A percentile compares a stretch with the other conserved stretches of the same genome.
Conservation (phyloP, 2,888 invertebrate species). For the Nymphalis urticae region DNA sequence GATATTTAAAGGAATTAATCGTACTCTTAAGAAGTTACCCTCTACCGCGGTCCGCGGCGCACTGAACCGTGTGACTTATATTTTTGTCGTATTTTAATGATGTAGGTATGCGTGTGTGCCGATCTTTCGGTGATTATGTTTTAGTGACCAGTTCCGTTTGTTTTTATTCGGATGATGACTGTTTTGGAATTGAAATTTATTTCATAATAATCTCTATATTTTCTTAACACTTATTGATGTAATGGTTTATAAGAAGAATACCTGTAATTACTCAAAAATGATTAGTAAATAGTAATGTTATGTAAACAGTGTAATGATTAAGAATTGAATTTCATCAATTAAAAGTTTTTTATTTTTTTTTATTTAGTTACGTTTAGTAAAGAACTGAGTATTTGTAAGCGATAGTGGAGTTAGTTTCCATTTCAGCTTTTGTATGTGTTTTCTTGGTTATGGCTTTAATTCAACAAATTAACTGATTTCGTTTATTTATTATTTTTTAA, state of each 20-base stretch:
- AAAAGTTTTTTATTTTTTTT: not conserved
- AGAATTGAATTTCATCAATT: conserved; percentile 9
- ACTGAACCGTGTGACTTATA: conserved; percentile 39
- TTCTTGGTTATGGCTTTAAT: conserved; percentile 62
- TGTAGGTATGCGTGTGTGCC: conserved; percentile 1
- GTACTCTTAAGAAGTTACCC: conserved; percentile 63
- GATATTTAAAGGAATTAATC: conserved; percentile 61
- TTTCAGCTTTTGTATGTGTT: conserved; percentile 41
- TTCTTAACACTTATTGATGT: conserved; percentile 68
- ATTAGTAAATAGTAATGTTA: conserved; percentile 11
- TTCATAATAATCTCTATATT: conserved; percentile 65
- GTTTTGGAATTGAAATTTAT: conserved; percentile 72
- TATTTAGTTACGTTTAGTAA: conserved; percentile 34
- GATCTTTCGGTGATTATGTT: conserved; percentile 15
- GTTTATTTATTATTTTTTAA: conserved; percentile 35
- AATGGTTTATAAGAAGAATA: conserved; percentile 43
- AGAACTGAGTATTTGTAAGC: conserved; percentile 41
- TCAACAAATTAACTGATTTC: conserved; percentile 41
- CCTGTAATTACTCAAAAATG: conserved; percentile 32
- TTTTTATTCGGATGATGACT: conserved; percentile 40
- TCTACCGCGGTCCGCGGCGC: conserved; percentile 44
- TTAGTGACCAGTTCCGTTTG: conserved; percentile 10
- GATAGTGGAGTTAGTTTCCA: conserved; percentile 39
- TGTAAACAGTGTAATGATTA: conserved; percentile 12
- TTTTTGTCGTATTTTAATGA: conserved; percentile 29